Base-by-base conservation (phyloP, 2,888 invertebrate genomes). In the Tyria jacobaeae region DNA sequence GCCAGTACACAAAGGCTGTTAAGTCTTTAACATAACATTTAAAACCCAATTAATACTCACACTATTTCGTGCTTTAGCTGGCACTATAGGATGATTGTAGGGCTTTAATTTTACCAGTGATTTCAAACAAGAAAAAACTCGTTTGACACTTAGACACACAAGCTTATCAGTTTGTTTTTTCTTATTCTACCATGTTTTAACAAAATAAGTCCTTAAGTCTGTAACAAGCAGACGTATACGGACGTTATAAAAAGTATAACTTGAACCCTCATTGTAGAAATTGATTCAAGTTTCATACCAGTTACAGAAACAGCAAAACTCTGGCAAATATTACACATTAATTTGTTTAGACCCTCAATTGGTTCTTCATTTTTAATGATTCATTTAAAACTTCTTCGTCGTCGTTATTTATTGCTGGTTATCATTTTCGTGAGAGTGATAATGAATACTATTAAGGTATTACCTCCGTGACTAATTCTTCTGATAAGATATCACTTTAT, bases 401-500 rank as follows among this genome's bases (percentile, higher is more conserved):
- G 25, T 44, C 27, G 24, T 52, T 37, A 21, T 56, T 47, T 62
- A 62, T 48, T 35, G 37, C 31, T 54, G 66, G 56, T 62, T 66
- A 71, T 68, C 68, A 64, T 21, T 60, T 51, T 34, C 41, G 51
- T 50, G 35, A 48, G 51, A 54, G 48, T 48, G 60, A 63, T 68
- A 66, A 49, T 61, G 47, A 17, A 41, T 47, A 62, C 47, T 76
- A 72, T 44, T 44, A 44, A 44, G 21, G 21, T 21, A 44, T 74
- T 64, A 64, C 70, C 60, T 58, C 25, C 47, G 56, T 74, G 64
- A 72, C 49, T 74, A 62, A 68, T 61, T 35, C 52, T 25, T 34
- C 37, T 63, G 76, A 76, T 76, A 76, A 75, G 55, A 37, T 31
- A 51, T 65, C 52, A 75, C 25, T 58, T 50, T 41, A 54, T 58